phyloP scores from a whole-genome alignment of 2,888 invertebrate species.

The Carcina quercana region DNA sequence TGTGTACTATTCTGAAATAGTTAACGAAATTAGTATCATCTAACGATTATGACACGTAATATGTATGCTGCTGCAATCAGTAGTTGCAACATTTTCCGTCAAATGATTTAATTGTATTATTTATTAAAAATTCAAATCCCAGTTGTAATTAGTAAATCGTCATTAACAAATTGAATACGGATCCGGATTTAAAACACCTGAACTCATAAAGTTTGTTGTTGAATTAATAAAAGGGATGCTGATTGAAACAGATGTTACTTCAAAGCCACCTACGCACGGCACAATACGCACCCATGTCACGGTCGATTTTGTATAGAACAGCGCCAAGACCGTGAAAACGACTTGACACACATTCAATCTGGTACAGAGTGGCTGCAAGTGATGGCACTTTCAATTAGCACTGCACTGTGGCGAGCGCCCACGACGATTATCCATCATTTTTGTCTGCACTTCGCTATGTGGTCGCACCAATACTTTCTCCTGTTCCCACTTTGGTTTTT shows the following conservation, averaged over 20 bases:
- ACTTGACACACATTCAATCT: slow-evolving; percentile 62
- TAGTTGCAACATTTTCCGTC: no score
- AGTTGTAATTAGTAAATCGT: slow-evolving; percentile 3
- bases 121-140: no score
- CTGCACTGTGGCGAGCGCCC: slow-evolving; percentile 46
- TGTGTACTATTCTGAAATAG: background rate
- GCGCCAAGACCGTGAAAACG: slow-evolving; percentile 59
- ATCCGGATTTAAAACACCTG: slow-evolving; percentile 1
- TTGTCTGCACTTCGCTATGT: slow-evolving; percentile 47
- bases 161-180: background rate
- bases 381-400: slow-evolving; percentile 69
- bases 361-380: slow-evolving; percentile 48
- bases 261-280: slow-evolving; percentile 26
- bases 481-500: slow-evolving; percentile 42
- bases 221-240: slow-evolving; percentile 1
- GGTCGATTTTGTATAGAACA: slow-evolving; percentile 47
- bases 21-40: no score
- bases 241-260: slow-evolving; percentile 23
- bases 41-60: no score
- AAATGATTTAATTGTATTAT: no score
- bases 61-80: no score
- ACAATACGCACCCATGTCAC: slow-evolving; percentile 37
- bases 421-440: slow-evolving; percentile 48
- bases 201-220: background rate
- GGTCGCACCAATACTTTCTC: slow-evolving; percentile 60